Conservation (phyloP, 2,113 vertebrate genomes). For the pig (Sus scrofa) region DNA sequence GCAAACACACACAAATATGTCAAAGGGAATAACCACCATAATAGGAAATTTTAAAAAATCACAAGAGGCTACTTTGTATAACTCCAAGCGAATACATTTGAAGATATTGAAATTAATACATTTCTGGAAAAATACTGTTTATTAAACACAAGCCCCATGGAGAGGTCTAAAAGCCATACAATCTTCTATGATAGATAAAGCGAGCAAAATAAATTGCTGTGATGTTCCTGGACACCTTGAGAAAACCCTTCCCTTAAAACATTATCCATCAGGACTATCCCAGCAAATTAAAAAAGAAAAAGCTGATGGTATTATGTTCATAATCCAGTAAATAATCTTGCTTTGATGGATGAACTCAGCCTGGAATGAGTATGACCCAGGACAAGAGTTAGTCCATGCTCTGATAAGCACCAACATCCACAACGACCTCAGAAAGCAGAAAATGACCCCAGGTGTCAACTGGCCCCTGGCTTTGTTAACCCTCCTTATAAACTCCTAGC, state of each 20-base stretch:
- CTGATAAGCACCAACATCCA: neutral
- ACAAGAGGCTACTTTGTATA: neutral
- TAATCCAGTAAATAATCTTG: neutral
- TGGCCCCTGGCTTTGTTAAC: neutral
- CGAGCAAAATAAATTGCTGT: conserved; percentile 20
- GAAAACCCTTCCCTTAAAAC: neutral
- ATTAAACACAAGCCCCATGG: neutral
- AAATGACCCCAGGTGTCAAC: neutral
- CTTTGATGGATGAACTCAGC: neutral
- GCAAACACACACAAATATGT: neutral
- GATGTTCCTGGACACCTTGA: neutral
- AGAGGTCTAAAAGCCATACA: neutral
- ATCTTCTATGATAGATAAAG: neutral
- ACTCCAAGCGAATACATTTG: conserved; percentile 14
- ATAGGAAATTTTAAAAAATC: neutral
- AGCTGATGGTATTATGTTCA: neutral
- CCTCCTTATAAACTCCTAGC: neutral
- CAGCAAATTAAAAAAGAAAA: neutral
- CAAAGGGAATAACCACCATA: neutral
- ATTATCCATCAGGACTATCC: neutral
- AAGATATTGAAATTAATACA: conserved; percentile 30
- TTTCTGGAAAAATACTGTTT: conserved; percentile 35
- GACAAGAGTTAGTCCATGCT: neutral
- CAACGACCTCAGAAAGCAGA: neutral
- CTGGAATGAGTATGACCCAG: neutral